phyloP scores from a whole-genome alignment of 2,888 invertebrate species.

The Diabrotica balteata region DNA sequence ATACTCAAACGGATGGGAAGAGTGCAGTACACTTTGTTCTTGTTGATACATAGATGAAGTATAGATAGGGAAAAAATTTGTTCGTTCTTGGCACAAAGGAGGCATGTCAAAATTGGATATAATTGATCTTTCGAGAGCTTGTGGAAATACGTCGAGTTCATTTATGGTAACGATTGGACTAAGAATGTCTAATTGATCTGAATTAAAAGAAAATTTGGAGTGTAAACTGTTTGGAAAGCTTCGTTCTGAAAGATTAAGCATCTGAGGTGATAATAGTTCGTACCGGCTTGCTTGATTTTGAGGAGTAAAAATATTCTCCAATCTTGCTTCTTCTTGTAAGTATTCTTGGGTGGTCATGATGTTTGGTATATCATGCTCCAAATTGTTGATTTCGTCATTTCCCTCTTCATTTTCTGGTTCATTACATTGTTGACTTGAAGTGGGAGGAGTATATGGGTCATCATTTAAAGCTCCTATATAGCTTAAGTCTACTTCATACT shows the following conservation, averaged over 20 bases:
- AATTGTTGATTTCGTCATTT: neutral
- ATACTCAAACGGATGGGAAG: neutral
- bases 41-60: neutral
- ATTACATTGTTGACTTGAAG: too few species aligned
- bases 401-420: neutral
- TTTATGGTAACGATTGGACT: conserved; percentile 4
- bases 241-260: neutral
- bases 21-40: neutral
- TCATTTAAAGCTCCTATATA: conserved; percentile 22
- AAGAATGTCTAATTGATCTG: neutral
- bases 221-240: neutral
- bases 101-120: too few species aligned
- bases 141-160: neutral
- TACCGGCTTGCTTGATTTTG: too few species aligned
- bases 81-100: too few species aligned
- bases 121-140: too few species aligned
- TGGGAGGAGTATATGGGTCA: neutral
- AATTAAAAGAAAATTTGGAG: too few species aligned
- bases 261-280: neutral
- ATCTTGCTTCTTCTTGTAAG: conserved; percentile 1
- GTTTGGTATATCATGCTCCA: neutral
- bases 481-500: conserved; percentile 38
- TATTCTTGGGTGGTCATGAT: neutral
- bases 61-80: neutral
- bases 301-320: conserved; percentile 1